Evolutionary conservation across 2,797 vertebrate genomes (phyloP).

Genomic region (Gallirallus australis): DNA sequence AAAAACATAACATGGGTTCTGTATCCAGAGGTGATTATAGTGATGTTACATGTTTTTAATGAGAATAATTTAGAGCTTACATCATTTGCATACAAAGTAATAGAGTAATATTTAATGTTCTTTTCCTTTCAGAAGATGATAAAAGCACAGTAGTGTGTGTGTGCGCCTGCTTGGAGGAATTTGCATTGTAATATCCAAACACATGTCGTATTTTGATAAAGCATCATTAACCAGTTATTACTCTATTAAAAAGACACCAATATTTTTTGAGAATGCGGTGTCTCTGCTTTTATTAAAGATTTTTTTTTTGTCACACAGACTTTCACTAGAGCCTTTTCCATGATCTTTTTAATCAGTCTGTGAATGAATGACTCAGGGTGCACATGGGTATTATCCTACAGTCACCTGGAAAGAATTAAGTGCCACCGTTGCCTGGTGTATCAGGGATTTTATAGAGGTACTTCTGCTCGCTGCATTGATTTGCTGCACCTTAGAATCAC

Average conservation of each 20-base stretch:
- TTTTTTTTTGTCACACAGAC: not conserved
- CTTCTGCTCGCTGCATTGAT: conserved; percentile 15
- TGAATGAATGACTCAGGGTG: not conserved
- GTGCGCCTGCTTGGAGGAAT: not conserved
- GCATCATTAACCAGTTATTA: not conserved
- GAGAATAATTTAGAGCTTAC: not conserved
- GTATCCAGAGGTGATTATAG: not conserved
- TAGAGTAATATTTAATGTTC: not conserved
- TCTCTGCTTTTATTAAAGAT: not conserved
- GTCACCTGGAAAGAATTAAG: conserved; percentile 11
- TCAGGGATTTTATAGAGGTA: not conserved
- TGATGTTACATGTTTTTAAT: not conserved
- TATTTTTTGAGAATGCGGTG: not conserved
- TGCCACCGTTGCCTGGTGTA: not conserved
- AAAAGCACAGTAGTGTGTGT: not conserved
- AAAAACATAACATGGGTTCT: not conserved
- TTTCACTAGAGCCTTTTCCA: not conserved
- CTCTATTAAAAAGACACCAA: not conserved
- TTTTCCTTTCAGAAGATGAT: not conserved
- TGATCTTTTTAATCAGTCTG: not conserved
- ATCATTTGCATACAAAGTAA: not conserved
- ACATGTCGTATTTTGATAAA: not conserved
- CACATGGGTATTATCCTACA: not conserved
- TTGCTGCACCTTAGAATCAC: conserved; percentile 28
- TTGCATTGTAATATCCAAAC: not conserved